A percentile compares a stretch with the other conserved stretches of the same genome.
These are phyloP conservation scores for Solea solea DNA, from an alignment of 2,113 vertebrate genomes.

Conservation along the genomic window DNA sequence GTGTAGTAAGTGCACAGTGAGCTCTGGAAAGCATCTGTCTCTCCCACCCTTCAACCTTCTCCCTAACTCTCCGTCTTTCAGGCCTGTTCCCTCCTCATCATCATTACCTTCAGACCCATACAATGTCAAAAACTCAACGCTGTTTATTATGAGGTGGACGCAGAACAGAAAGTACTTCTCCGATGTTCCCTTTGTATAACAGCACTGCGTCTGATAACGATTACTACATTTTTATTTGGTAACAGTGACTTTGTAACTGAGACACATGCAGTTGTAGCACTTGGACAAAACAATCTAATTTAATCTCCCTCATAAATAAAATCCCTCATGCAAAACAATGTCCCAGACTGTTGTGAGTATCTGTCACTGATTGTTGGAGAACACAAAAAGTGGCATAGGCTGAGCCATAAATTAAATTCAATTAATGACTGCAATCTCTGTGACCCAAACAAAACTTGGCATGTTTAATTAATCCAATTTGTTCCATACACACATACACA, in stretches of 20 bases:
- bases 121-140: slow-evolving; percentile 8
- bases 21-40: slow-evolving; percentile 24
- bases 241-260: neutral
- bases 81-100: slow-evolving; percentile 22
- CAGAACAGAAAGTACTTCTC: neutral
- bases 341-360: slow-evolving; percentile 1
- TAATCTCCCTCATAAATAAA: neutral
- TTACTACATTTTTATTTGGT: neutral
- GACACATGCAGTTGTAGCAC: neutral
- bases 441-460: neutral
- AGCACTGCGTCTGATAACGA: neutral
- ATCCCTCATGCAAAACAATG: slow-evolving; percentile 6
- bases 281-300: slow-evolving; percentile 4
- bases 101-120: neutral
- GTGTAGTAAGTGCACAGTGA: slow-evolving; percentile 37
- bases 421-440: neutral
- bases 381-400: neutral
- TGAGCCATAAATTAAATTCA: neutral
- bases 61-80: slow-evolving; percentile 6
- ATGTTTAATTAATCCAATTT: too few species aligned
- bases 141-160: slow-evolving; percentile 22
- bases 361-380: slow-evolving; percentile 1
- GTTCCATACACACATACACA: neutral
- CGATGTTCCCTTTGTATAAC: neutral
- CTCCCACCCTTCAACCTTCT: slow-evolving; percentile 15